Conservation (phyloP, 2,797 vertebrate species). For the Phoxinus dragarum region DNA sequence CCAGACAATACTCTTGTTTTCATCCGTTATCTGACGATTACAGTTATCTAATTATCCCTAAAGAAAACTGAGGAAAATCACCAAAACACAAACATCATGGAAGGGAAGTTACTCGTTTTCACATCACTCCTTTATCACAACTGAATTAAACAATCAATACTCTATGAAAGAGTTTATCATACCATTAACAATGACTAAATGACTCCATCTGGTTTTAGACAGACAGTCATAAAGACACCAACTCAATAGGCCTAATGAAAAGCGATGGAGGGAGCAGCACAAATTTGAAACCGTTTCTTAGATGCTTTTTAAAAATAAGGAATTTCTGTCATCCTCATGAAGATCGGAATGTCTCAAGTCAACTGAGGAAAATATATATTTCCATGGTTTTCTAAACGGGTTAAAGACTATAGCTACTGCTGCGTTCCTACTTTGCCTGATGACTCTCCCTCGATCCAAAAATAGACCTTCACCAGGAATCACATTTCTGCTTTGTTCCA, state of each 20-base stretch:
- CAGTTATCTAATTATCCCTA: neutral
- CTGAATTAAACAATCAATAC: neutral
- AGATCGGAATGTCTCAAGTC: neutral
- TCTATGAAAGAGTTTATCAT: neutral
- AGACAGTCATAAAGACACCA: constrained; percentile 9
- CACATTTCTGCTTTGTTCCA: constrained; percentile 53
- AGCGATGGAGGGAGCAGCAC: neutral
- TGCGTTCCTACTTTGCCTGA: constrained; percentile 5
- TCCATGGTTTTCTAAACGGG: neutral
- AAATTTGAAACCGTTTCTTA: neutral
- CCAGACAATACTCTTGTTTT: neutral
- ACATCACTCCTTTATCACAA: neutral
- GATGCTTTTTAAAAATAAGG: neutral
- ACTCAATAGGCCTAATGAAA: constrained; percentile 25
- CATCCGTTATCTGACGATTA: neutral
- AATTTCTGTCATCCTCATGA: neutral
- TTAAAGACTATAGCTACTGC: neutral
- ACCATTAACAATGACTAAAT: neutral
- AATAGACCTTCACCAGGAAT: constrained; percentile 57
- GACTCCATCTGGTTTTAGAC: constrained; percentile 32
- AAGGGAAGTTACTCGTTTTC: neutral
- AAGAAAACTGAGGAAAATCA: neutral
- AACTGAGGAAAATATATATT: neutral
- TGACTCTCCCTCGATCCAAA: constrained; percentile 31
- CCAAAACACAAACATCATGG: neutral